Evolutionary conservation across 2,797 vertebrate species (phyloP).

Genomic region (Spatula clypeata): DNA sequence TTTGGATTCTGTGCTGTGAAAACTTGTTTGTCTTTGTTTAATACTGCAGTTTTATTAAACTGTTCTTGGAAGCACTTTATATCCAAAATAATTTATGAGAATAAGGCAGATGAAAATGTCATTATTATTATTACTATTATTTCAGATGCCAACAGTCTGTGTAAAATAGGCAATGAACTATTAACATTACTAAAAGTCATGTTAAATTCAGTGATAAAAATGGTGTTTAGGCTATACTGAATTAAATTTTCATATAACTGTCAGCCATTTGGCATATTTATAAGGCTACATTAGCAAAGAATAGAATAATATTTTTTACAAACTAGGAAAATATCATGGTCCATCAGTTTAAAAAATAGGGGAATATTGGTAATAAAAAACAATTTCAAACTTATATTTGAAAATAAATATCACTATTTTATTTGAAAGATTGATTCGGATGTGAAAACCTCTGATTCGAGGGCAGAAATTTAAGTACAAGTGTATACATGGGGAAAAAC

Average conservation of each 20-base stretch:
- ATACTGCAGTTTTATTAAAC: background rate
- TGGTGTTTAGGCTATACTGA: conserved; percentile 3
- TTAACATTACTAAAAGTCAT: conserved; percentile 10
- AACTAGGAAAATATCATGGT: conserved; percentile 29
- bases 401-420: background rate
- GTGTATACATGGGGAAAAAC: conserved; percentile 20
- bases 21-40: background rate
- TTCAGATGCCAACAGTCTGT: conserved; percentile 32
- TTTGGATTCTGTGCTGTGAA: background rate
- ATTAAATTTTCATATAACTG: conserved; percentile 59
- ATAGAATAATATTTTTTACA: conserved; percentile 29
- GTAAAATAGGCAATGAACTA: conserved; percentile 49
- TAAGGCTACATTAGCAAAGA: conserved; percentile 44
- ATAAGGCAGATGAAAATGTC: conserved; percentile 13
- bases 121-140: conserved; percentile 10
- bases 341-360: conserved; percentile 24
- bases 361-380: conserved; percentile 36
- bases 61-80: background rate
- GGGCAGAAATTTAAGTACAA: conserved; percentile 22
- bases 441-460: background rate
- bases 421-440: background rate
- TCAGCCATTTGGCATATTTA: conserved; percentile 53
- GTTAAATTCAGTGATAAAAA: conserved; percentile 57
- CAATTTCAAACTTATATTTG: background rate
- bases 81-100: conserved; percentile 22